Evolutionary conservation across 2,888 invertebrate species (phyloP).

Genomic region (Baronia brevicornis): DNA sequence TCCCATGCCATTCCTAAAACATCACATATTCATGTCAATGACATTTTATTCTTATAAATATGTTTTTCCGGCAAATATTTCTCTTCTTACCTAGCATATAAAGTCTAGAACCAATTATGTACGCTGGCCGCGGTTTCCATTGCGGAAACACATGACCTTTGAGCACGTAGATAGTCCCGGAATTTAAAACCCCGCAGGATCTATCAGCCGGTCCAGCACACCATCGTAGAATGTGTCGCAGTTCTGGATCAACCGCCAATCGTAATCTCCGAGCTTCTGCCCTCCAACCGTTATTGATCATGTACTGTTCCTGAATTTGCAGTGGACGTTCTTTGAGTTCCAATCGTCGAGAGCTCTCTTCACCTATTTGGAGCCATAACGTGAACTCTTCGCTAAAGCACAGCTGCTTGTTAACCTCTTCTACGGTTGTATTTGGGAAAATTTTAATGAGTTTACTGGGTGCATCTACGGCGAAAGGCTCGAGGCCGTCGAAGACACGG

Average conservation of each 20-base stretch:
- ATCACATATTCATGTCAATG: not conserved
- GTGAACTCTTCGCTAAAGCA: constrained; percentile 66
- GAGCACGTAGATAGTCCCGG: constrained; percentile 74
- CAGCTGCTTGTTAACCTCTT: constrained; percentile 66
- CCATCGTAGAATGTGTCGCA: constrained; percentile 77
- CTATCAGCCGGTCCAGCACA: constrained; percentile 76
- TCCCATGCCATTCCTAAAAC: constrained; percentile 57
- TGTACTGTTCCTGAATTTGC: constrained; percentile 77
- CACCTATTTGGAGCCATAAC: constrained; percentile 75
- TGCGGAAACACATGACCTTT: constrained; percentile 82
- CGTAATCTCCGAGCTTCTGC: constrained; percentile 75
- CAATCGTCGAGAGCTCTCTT: constrained; percentile 71
- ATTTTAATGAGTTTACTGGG: constrained; percentile 75
- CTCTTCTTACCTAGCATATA: constrained; percentile 67
- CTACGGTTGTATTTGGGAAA: constrained; percentile 73
- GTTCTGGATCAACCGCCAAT: constrained; percentile 79
- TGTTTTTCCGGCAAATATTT: not conserved
- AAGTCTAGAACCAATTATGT: constrained; percentile 76
- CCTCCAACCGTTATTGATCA: constrained; percentile 75
- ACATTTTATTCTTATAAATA: not conserved
- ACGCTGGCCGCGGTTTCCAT: constrained; percentile 78
- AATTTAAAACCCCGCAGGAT: constrained; percentile 53
- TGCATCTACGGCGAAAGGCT: constrained; percentile 63
- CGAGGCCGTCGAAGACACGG: constrained; percentile 76
- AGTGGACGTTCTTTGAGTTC: constrained; percentile 73